Conservation (phyloP, 2,113 vertebrate genomes). For the Hyperopisus bebe region DNA sequence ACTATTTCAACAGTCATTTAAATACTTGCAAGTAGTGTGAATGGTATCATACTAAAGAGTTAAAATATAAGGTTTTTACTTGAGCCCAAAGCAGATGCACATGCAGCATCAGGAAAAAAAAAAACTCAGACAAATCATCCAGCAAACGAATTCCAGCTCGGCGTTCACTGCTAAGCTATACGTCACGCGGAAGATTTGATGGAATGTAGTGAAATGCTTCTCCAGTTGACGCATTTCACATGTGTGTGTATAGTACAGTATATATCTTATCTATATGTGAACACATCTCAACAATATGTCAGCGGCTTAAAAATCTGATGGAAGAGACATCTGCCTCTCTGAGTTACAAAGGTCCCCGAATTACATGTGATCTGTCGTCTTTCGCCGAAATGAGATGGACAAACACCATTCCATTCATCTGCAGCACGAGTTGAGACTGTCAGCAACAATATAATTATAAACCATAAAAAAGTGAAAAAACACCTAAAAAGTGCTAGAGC, state of each 20-base stretch:
- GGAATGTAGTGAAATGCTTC: slow-evolving; percentile 11
- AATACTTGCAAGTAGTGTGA: background rate
- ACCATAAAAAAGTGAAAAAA: background rate
- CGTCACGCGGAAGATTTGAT: background rate
- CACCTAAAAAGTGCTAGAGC: background rate
- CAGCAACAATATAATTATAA: background rate
- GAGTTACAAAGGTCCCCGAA: background rate
- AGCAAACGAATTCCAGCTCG: background rate
- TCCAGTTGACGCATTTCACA: background rate
- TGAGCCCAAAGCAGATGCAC: background rate
- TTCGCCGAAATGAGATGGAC: background rate
- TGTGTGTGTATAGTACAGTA: background rate
- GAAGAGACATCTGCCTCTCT: background rate
- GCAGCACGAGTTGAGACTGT: background rate
- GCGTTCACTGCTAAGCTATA: background rate
- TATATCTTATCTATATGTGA: background rate
- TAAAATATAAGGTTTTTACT: background rate
- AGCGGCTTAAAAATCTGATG: background rate
- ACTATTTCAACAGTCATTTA: background rate
- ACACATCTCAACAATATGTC: background rate
- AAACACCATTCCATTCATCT: background rate
- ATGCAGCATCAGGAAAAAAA: background rate
- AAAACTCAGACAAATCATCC: background rate
- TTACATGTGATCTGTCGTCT: background rate
- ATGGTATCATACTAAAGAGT: background rate